These are phyloP conservation scores for Allacma fusca DNA, from an alignment of 2,888 invertebrate genomes.

Conservation along the genomic window DNA sequence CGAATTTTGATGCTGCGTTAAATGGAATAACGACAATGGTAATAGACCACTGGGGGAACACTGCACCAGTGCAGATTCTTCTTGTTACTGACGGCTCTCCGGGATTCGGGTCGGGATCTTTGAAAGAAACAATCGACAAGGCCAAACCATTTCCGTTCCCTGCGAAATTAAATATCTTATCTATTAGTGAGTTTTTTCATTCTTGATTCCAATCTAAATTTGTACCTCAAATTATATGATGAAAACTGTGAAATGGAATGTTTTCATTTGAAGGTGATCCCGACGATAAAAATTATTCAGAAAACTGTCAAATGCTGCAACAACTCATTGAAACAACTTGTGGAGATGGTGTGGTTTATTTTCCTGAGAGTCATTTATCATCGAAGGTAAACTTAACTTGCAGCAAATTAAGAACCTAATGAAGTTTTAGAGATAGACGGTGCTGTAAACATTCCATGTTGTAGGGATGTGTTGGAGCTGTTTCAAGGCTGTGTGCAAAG, in stretches of 20 bases:
- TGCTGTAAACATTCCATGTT: no score
- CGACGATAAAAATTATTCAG: constrained; percentile 59
- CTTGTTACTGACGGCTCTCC: constrained; percentile 79
- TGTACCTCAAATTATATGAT: no score
- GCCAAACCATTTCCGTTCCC: constrained; percentile 81
- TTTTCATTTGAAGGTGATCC: constrained; percentile 63
- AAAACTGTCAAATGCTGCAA: constrained; percentile 71
- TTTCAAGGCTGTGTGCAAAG: constrained; percentile 75
- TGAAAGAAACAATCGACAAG: constrained; percentile 68
- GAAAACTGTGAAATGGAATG: no score
- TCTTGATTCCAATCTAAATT: no score
- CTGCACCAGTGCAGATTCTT: constrained; percentile 82
- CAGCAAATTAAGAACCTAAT: no score
- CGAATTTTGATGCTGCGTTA: constrained; percentile 81
- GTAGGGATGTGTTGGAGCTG: constrained; percentile 62
- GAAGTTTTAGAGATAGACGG: no score
- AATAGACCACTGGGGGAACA: constrained; percentile 87
- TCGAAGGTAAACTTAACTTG: constrained; percentile 63
- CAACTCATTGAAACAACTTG: constrained; percentile 80
- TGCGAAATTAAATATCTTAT: constrained; percentile 74
- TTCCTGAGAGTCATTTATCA: constrained; percentile 69
- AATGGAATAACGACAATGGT: constrained; percentile 81
- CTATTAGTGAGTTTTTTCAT: constrained; percentile 63
- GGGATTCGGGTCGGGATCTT: constrained; percentile 73
- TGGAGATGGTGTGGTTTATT: constrained; percentile 71